phyloP scores from a whole-genome alignment of 2,113 vertebrate species.

The Bos taurus region ARS-UCD2.0 NC_037343.1:52006501-52007000 shows the following conservation, averaged over 20 bases:
- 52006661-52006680: background rate
- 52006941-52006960: background rate
- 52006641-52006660: background rate
- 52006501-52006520: rapidly evolving
- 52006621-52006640: background rate
- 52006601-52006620: background rate
- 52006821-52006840: background rate
- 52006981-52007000: background rate
- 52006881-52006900: background rate
- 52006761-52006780: background rate
- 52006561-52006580: background rate
- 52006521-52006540: background rate
- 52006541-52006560: background rate
- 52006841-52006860: background rate
- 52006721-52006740: background rate
- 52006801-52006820: rapidly evolving
- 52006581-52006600: background rate
- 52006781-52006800: background rate
- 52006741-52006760: background rate
- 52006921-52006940: background rate
- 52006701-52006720: background rate
- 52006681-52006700: background rate
- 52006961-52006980: background rate
- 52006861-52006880: background rate
- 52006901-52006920: background rate